Percentiles rank a stretch among this genome's conserved stretches.
Conservation (phyloP, 2,113 vertebrate genomes). For the Semicossyphus pulcher region DNA sequence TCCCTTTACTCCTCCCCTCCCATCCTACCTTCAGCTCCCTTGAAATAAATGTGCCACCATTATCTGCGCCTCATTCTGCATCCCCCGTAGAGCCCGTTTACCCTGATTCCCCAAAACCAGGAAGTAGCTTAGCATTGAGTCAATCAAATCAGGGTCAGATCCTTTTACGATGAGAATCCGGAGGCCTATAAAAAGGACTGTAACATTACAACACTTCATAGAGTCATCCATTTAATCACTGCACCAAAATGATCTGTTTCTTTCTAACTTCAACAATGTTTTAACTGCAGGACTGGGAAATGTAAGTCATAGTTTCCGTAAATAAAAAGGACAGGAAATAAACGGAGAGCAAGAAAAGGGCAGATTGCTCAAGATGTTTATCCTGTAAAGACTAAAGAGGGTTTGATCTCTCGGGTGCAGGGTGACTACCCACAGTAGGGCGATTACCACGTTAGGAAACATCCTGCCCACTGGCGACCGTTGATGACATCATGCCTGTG, state of each 20-base stretch:
- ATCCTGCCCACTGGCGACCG: constrained; percentile 74
- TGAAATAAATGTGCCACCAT: constrained; percentile 44
- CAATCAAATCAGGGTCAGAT: constrained; percentile 14
- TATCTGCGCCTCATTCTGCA: constrained; percentile 28
- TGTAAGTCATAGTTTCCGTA: constrained; percentile 74
- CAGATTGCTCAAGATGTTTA: constrained; percentile 76
- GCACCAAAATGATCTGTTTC: constrained; percentile 21
- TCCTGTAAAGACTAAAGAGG: constrained; percentile 68
- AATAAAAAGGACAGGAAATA: constrained; percentile 51
- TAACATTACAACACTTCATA: not conserved
- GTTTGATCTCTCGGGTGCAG: constrained; percentile 68
- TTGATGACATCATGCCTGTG: constrained; percentile 78
- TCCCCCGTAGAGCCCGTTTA: constrained; percentile 60
- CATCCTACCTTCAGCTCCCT: constrained; percentile 18
- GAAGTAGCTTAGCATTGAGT: not conserved
- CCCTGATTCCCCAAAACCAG: constrained; percentile 34
- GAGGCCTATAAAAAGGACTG: not conserved
- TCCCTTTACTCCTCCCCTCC: constrained; percentile 4
- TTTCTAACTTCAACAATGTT: constrained; percentile 41
- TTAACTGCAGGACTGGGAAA: constrained; percentile 52
- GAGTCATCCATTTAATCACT: constrained; percentile 24
- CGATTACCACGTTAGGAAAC: constrained; percentile 78
- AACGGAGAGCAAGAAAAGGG: constrained; percentile 44
- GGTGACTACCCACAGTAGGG: constrained; percentile 74
- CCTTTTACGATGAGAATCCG: not conserved